A percentile compares a stretch with the other conserved stretches of the same genome.
Conservation (phyloP, 2,888 invertebrate species). For the Beris chalybata region DNA sequence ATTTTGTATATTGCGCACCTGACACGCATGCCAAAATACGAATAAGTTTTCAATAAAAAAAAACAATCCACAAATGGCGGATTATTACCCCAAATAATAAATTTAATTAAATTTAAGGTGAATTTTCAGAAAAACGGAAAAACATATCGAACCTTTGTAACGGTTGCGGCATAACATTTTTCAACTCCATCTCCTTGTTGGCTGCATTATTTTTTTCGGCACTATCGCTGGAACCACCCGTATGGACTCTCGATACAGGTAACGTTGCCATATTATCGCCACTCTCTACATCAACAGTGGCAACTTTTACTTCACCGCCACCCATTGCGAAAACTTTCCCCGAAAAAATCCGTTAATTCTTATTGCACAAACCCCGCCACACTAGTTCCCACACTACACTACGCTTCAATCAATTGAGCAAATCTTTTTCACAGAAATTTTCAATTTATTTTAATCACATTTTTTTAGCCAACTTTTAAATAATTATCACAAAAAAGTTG, state of each 20-base stretch:
- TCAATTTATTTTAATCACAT: slow-evolving; percentile 15
- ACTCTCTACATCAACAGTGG: slow-evolving; percentile 84
- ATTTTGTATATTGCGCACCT: slow-evolving; percentile 23
- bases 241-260: slow-evolving; percentile 75
- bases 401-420: neutral
- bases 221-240: slow-evolving; percentile 70
- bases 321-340: slow-evolving; percentile 57
- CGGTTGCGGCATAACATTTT: slow-evolving; percentile 81
- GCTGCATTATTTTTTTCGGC: slow-evolving; percentile 81
- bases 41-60: neutral
- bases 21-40: slow-evolving; percentile 27
- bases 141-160: slow-evolving; percentile 71
- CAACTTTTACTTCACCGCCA: slow-evolving; percentile 82
- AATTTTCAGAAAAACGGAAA: too few species aligned
- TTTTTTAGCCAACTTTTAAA: neutral
- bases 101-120: slow-evolving; percentile 29
- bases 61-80: slow-evolving; percentile 25
- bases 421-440: slow-evolving; percentile 4
- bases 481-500: neutral
- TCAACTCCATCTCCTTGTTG: slow-evolving; percentile 85
- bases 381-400: neutral
- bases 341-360: slow-evolving; percentile 7
- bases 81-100: slow-evolving; percentile 20
- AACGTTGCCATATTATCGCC: slow-evolving; percentile 88
- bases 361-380: neutral